Conservation (phyloP, 1,140 invertebrate species). For the Micrasema longulum region DNA sequence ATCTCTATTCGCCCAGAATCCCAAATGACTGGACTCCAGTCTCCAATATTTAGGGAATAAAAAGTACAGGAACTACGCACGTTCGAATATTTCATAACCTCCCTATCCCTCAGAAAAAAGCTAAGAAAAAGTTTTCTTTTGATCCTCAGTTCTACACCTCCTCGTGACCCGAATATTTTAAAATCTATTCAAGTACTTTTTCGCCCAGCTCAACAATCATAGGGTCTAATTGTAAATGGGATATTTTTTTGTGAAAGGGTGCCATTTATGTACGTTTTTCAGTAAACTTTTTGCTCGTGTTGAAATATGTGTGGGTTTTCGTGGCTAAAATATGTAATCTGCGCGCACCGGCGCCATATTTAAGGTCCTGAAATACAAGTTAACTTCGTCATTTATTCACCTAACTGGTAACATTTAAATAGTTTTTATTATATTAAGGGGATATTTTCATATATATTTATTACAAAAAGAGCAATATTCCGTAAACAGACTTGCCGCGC, state of each 20-base stretch:
- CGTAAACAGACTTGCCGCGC: too few relatives aligned
- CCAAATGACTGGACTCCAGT: conserved; percentile 32
- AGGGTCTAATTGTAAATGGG: conserved; percentile 7
- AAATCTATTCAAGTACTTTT: conserved; percentile 16
- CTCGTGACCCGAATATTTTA: conserved; percentile 41
- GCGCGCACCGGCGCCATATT: too few relatives aligned
- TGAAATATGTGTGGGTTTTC: too few relatives aligned
- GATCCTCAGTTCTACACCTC: conserved; percentile 15
- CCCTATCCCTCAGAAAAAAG: background rate
- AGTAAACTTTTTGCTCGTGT: too few relatives aligned
- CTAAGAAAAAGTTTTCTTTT: conserved; percentile 7
- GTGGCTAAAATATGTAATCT: too few relatives aligned
- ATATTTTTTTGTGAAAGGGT: conserved; percentile 4
- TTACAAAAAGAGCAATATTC: too few relatives aligned
- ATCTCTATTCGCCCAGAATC: conserved; percentile 29
- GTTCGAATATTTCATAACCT: conserved; percentile 23
- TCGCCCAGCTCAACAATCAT: background rate
- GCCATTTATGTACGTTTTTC: background rate
- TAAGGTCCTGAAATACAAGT: too few relatives aligned
- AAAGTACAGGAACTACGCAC: conserved; percentile 10
- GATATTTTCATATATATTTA: too few relatives aligned
- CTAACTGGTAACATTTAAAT: too few relatives aligned
- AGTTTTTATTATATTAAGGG: too few relatives aligned
- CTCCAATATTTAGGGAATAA: conserved; percentile 24
- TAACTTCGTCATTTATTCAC: too few relatives aligned